Base-by-base conservation (phyloP, 2,113 vertebrate genomes). In the Mustelus asterias region DNA sequence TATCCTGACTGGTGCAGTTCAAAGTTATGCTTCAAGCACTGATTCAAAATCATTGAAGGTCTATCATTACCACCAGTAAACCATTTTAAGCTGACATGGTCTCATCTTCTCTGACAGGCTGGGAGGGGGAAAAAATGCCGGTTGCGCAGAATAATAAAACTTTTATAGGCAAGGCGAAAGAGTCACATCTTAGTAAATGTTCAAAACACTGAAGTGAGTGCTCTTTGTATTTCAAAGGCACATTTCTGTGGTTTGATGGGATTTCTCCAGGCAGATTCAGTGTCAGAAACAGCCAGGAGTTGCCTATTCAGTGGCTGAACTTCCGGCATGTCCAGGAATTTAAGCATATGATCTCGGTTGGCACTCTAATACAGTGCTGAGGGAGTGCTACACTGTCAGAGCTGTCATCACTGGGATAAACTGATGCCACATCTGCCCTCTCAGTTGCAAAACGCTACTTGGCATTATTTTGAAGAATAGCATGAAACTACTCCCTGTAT, bases 101-200 rank as follows among this genome's bases (percentile, higher is more conserved):
- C 67, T 94, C n/a, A 44, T 94, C 93, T 69, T 22, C 93, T 37
- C 20, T 26, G 67, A 69, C 63, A 69, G 65, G 26, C 93, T 94
- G 63, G n/a, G n/a, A 69, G 20, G 67, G 10, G n/a, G 44, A 44
- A 72, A 44, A 33, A 54, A 48, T 48, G 69, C 11, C 13, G 26
- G 41, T 72, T 95, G 72, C 3, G 24, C 69, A 72, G 94, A 70
- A 95, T 48, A 70, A 95, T 72, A 72, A 95, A 93, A 95, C 67
- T 14, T 94, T 94, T 9, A 41, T 41, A 24, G 92, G 16, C 63
- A 11, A 69, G 63, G 65, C 37, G 44, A 54, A 13, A 6, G 65
- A 16, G 37, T 95, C 60, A 72, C 94, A 69, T 72, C 69, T 16
- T 33, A 26, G 22, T 16, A 72, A 65, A 44, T 48, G 16, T 72